Evolutionary conservation across 2,888 invertebrate species (phyloP).

Genomic region (Xanthia togata): DNA sequence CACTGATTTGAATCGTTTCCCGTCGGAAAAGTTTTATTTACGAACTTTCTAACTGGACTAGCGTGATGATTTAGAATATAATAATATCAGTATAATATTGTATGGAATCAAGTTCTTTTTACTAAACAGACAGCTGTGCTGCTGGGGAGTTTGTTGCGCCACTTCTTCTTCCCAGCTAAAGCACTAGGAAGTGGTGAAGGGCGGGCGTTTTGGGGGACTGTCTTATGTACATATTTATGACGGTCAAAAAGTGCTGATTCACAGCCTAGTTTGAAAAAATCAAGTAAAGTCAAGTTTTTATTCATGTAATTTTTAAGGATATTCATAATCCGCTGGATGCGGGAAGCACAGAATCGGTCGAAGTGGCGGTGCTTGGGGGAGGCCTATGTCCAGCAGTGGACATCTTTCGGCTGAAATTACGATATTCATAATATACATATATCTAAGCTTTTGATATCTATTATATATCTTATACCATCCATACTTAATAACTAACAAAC

Average conservation of each 20-base stretch:
- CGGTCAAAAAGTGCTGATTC: not conserved
- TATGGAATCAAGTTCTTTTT: not conserved
- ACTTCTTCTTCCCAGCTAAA: slow-evolving; percentile 1
- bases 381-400: too few relatives aligned
- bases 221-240: not conserved
- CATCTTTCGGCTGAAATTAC: too few relatives aligned
- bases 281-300: too few relatives aligned
- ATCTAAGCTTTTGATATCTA: too few relatives aligned
- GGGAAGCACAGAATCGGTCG: too few relatives aligned
- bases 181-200: slow-evolving; percentile 1
- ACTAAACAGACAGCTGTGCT: not conserved
- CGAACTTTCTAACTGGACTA: not conserved
- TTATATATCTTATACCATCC: too few relatives aligned
- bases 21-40: slow-evolving; percentile 17
- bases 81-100: not conserved
- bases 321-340: too few relatives aligned
- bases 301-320: too few relatives aligned
- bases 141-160: not conserved
- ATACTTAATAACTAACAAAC: not conserved
- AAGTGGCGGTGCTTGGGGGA: too few relatives aligned
- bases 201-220: not conserved
- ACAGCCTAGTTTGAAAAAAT: not conserved
- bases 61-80: not conserved
- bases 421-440: too few relatives aligned
- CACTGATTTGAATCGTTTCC: not conserved